Conservation (phyloP, 2,113 vertebrate species). For the Brachionichthys hirsutus region DNA sequence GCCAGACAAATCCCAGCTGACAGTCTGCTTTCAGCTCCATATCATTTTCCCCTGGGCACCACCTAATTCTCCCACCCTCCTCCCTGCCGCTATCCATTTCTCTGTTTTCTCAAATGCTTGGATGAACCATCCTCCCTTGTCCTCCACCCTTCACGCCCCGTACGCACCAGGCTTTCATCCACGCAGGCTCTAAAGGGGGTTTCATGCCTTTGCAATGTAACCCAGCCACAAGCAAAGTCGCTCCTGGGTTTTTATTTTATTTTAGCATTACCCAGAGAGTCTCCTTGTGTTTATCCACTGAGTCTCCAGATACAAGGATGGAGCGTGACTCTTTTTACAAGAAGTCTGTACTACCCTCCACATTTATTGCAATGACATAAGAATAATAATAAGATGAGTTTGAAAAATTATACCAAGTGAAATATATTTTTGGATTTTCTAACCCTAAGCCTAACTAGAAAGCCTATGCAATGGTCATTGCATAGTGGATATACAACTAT, state of each 20-base stretch:
- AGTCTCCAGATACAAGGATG: conserved; percentile 10
- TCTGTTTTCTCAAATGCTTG: conserved; percentile 30
- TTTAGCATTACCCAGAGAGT: not conserved
- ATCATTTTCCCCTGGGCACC: conserved; percentile 37
- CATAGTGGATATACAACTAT: too few relatives aligned
- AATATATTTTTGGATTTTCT: not conserved
- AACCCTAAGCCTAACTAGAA: not conserved
- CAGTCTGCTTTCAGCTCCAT: conserved; percentile 42
- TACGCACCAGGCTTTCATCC: not conserved
- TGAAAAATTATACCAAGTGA: not conserved
- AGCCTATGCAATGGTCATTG: too few relatives aligned
- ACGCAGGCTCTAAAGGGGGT: conserved; percentile 13
- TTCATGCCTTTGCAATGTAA: conserved; percentile 5
- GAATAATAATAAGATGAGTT: too few relatives aligned
- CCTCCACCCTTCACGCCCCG: conserved; percentile 13
- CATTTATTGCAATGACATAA: too few relatives aligned
- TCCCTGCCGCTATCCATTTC: not conserved
- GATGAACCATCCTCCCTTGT: conserved; percentile 27
- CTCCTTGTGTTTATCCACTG: not conserved
- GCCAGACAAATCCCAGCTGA: conserved; percentile 51
- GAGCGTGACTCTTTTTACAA: conserved; percentile 9
- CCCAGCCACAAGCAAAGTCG: not conserved
- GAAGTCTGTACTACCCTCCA: not conserved
- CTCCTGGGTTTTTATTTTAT: conserved; percentile 22
- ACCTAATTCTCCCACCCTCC: conserved; percentile 11